Evolutionary conservation across 2,888 invertebrate species (phyloP).

Genomic region (Clepsis dumicolana): DNA sequence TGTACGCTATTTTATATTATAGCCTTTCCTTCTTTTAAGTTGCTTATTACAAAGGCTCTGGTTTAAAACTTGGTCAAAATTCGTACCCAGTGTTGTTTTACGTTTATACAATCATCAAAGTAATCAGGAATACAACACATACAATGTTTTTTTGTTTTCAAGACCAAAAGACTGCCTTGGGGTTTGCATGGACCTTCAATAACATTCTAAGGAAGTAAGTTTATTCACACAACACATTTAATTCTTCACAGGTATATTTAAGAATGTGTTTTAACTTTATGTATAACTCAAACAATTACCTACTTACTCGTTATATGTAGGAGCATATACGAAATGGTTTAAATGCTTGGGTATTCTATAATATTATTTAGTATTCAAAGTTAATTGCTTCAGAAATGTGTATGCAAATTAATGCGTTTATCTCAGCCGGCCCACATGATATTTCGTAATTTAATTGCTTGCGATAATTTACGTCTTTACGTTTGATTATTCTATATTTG

Average conservation of each 20-base stretch:
- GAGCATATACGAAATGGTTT: conserved; percentile 38
- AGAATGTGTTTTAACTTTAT: too few relatives aligned
- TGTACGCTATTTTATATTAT: background rate
- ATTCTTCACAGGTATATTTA: too few relatives aligned
- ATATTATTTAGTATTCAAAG: conserved; percentile 37
- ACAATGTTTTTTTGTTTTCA: too few relatives aligned
- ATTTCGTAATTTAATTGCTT: conserved; percentile 10
- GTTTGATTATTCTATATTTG: background rate
- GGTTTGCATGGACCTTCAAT: too few relatives aligned
- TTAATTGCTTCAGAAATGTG: conserved; percentile 41
- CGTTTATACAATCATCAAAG: too few relatives aligned
- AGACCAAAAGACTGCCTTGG: too few relatives aligned
- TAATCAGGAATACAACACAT: too few relatives aligned
- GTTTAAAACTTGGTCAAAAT: background rate
- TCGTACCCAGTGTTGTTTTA: background rate
- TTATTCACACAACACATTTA: too few relatives aligned
- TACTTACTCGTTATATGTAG: background rate
- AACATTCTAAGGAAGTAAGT: too few relatives aligned
- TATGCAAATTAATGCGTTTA: conserved; percentile 34
- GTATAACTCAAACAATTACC: too few relatives aligned
- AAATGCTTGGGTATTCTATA: conserved; percentile 32
- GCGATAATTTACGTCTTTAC: background rate
- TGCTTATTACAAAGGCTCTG: background rate
- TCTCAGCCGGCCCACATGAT: conserved; percentile 9
- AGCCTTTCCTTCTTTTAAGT: background rate